Percentiles rank a stretch among this genome's conserved stretches.
Evolutionary conservation across 2,797 vertebrate genomes (phyloP).

Genomic region (Ctenosaura bakeri): DNA sequence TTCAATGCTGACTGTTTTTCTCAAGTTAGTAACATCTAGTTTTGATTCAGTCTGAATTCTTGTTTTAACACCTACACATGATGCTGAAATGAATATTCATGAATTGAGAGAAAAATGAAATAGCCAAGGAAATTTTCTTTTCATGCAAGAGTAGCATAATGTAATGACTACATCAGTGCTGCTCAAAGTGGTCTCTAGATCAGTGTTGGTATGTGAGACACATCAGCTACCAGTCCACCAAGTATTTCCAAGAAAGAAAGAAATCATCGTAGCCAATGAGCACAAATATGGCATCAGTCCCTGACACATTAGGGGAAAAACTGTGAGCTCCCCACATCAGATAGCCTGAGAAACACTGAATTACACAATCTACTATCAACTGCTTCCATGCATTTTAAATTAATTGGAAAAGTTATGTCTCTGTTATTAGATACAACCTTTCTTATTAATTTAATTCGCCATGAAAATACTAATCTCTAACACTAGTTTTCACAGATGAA

Average conservation of each 20-base stretch:
- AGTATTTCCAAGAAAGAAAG: too few relatives aligned
- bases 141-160: neutral
- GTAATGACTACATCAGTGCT: neutral
- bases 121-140: constrained; percentile 3
- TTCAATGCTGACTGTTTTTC: neutral
- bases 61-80: neutral
- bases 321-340: too few relatives aligned
- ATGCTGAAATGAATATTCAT: neutral
- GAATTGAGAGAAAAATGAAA: neutral
- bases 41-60: neutral
- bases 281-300: too few relatives aligned
- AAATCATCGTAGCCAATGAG: too few relatives aligned
- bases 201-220: too few relatives aligned
- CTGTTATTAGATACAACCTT: neutral
- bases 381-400: neutral
- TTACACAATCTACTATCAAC: neutral
- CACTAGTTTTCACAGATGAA: neutral
- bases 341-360: too few relatives aligned
- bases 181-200: too few relatives aligned
- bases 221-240: too few relatives aligned
- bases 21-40: neutral
- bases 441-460: neutral
- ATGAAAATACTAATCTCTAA: neutral
- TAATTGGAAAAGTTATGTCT: neutral
- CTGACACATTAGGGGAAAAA: too few relatives aligned